Evolutionary conservation across 2,888 invertebrate species (phyloP), one percentile per base, ranked within the genome.

Genomic region (Archaeoteleia sp.): DNA sequence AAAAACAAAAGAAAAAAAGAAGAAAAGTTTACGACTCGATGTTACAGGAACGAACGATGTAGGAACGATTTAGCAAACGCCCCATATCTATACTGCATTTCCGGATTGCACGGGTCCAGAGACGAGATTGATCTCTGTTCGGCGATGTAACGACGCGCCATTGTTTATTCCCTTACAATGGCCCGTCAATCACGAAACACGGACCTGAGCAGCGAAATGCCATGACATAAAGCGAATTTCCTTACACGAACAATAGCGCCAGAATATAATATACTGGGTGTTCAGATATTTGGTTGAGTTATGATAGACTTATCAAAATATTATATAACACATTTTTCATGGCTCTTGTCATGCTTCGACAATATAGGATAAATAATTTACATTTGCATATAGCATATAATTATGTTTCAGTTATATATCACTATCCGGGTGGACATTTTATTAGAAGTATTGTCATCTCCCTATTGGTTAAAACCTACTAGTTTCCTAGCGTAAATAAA

Each of bases 21-120:
- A 15, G 3, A 75, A 73, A 74, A 72, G 74, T 73, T 73, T 69
- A 70, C 71, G 57, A 70, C 61, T 70, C 62, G 63, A 62, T 51
- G 49, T 63, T 58, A 51, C 73, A 63, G 69, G 67, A 70, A 51
- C 25, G 13, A 9, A 12, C 20, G 32, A 20, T 30, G 32, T 49
- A 51, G 34, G 45, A 57, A 51, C 51, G 57, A 61, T 51, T 30
- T 25, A 9, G 23, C 23, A 7, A 30, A 29, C 32, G 37, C 55
- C 51, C 39, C 40, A 32, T 35, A 40, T 51, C 40, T 30, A 34
- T 45, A 46, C 60, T 49, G 51, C 45, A 63, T 63, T 69, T 65
- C 60, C 60, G 60, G 34, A 39, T 48, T 46, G 54, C 58, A 27
- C 46, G 9, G 53, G 63, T 58, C 63, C 63, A 45, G 46, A 60